Evolutionary conservation across 2,113 vertebrate genomes (phyloP).

Genomic region (Apteryx mantelli): DNA sequence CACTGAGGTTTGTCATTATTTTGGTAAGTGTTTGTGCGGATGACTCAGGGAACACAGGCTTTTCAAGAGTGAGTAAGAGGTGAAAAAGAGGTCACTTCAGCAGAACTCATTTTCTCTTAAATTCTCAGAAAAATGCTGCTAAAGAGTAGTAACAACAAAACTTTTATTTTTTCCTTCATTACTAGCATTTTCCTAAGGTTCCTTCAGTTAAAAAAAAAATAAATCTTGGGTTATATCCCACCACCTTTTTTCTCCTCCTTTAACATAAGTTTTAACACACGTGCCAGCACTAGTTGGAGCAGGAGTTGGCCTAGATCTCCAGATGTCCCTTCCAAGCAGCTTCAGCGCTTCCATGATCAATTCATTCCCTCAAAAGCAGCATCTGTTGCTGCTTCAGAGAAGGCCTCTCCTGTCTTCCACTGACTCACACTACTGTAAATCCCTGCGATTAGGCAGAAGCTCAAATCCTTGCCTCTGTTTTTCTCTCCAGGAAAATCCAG

Average conservation of each 20-base stretch:
- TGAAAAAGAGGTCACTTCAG: slow-evolving; percentile 36
- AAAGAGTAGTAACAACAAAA: neutral
- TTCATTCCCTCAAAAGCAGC: rapidly evolving
- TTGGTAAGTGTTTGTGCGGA: slow-evolving; percentile 23
- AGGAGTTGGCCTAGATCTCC: neutral
- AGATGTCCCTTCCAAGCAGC: rapidly evolving
- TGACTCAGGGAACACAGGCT: neutral
- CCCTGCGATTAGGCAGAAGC: neutral
- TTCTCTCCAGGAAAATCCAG: neutral
- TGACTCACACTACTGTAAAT: neutral
- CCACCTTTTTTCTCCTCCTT: neutral
- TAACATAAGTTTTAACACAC: neutral
- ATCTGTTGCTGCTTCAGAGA: neutral
- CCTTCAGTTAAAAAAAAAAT: neutral
- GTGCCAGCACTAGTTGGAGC: neutral
- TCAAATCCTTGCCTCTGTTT: neutral
- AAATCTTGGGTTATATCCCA: neutral
- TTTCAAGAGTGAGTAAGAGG: slow-evolving; percentile 16
- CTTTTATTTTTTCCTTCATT: neutral
- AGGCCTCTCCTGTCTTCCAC: neutral
- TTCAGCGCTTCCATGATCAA: neutral
- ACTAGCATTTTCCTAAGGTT: neutral
- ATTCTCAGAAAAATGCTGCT: neutral
- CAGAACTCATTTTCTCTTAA: slow-evolving; percentile 19
- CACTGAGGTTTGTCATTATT: slow-evolving; percentile 49